Base-by-base conservation (phyloP, 1,140 invertebrate species). In the Pemphigus obesinymphae region DNA sequence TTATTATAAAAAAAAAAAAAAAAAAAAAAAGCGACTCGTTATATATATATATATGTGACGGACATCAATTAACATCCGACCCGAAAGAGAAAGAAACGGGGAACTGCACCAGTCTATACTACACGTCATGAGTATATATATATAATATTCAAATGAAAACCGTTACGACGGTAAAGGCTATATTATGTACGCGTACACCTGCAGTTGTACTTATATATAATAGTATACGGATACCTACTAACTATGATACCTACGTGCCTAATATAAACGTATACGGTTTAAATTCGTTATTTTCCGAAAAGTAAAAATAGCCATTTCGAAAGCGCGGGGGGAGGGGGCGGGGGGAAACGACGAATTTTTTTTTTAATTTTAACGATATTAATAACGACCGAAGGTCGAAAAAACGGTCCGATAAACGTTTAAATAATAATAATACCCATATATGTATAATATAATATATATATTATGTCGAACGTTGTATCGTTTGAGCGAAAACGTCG, bases 51-150 rank as follows among this genome's bases (percentile, higher is more conserved):
- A 63, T 63, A 37, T 3, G 29, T 34, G 26, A 53, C 50, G 75
- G 75, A 78, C 75, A 78, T 23, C 53, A 58, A 78, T 78, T 78
- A 78, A 78, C 75, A 55, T 58, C n/a, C 26, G 17, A 37, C 10
- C 26, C 20, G 20, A 31, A 20, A 37, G 31, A 43, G 23, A 45
- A 11, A 43, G n/a, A 70, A 13, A 26, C 11, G n/a, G n/a, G 8
- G 34, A 37, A 5, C 40, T 20, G n/a, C 63, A n/a, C 23, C 66
- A 26, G 66, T 26, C 66, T 43, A n/a, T n/a, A n/a, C n/a, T n/a
- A n/a, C n/a, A n/a, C n/a, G n/a, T n/a, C n/a, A n/a, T n/a, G n/a
- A n/a, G n/a, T n/a, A n/a, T n/a, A n/a, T 45, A 43, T 17, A 26
- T n/a, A 4, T 50, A 34, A 37, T 78, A 78, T 76, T 76, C 50